Conservation (phyloP, 2,797 vertebrate genomes). For the Coilia nasus region DNA sequence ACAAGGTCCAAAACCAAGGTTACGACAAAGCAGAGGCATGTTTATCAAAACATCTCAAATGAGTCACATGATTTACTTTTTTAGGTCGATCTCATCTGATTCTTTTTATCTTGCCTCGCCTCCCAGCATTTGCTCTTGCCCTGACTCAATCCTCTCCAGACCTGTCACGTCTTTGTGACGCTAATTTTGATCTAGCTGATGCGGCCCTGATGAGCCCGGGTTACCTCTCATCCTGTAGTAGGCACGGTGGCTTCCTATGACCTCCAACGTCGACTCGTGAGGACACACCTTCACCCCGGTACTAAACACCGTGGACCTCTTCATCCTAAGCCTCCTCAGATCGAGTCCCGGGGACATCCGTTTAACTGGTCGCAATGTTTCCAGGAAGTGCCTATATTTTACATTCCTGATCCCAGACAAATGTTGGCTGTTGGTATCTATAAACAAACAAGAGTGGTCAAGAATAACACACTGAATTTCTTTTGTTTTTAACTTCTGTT, state of each 20-base stretch:
- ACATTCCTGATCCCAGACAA: constrained; percentile 76
- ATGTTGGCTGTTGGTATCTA: constrained; percentile 69
- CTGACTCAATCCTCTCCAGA: constrained; percentile 38
- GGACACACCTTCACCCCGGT: constrained; percentile 90
- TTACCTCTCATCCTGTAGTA: constrained; percentile 89
- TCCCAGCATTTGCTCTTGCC: constrained; percentile 35
- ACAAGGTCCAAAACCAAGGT: neutral
- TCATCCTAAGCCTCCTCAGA: constrained; percentile 76
- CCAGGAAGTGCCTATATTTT: constrained; percentile 75
- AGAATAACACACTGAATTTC: constrained; percentile 14
- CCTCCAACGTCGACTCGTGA: constrained; percentile 86
- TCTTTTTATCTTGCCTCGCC: constrained; percentile 40
- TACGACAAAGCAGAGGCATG: constrained; percentile 41
- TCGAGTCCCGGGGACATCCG: constrained; percentile 66
- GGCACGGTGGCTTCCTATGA: constrained; percentile 86
- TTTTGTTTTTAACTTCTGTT: neutral
- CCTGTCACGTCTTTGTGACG: constrained; percentile 41
- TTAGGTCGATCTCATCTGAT: constrained; percentile 1
- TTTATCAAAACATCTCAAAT: constrained; percentile 25
- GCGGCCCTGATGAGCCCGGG: constrained; percentile 22
- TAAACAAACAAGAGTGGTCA: constrained; percentile 42
- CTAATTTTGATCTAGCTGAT: constrained; percentile 44
- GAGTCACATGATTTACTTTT: constrained; percentile 9
- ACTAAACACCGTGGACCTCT: constrained; percentile 82
- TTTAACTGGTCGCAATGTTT: constrained; percentile 70